These are phyloP conservation scores for Idaea dimidiata DNA, from an alignment of 2,888 invertebrate species.

Conservation along the genomic window DNA sequence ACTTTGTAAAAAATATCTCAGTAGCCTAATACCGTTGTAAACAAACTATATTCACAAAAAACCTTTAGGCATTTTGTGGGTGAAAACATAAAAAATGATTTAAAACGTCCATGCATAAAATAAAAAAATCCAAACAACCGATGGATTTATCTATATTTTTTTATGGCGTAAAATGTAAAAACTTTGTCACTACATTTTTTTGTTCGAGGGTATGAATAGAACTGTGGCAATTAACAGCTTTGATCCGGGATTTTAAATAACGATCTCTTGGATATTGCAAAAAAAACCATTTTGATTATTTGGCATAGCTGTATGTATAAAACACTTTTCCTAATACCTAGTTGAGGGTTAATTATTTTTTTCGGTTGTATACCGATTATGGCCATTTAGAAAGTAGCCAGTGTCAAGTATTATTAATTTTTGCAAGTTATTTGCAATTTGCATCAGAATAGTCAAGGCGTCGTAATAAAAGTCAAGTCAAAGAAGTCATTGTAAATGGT, in stretches of 20 bases:
- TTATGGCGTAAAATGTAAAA: not conserved
- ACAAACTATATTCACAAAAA: not conserved
- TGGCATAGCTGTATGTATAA: not conserved
- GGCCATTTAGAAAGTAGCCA: too few species aligned
- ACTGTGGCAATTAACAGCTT: not conserved
- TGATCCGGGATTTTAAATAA: not conserved
- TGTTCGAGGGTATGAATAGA: not conserved
- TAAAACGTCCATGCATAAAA: not conserved
- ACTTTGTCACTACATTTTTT: constrained; percentile 32
- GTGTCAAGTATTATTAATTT: too few species aligned
- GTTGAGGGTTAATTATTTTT: too few species aligned
- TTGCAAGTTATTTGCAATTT: too few species aligned
- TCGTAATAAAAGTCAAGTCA: too few species aligned
- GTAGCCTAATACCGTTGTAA: not conserved
- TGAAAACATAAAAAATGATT: not conserved
- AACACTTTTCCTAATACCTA: not conserved
- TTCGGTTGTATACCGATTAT: too few species aligned
- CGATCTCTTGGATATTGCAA: not conserved
- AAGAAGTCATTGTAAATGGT: too few species aligned
- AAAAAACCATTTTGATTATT: not conserved
- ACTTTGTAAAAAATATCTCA: not conserved
- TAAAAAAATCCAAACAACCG: not conserved
- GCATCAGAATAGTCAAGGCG: too few species aligned
- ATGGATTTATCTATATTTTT: not conserved
- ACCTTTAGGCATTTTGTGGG: not conserved